Base-by-base conservation (phyloP, 2,888 invertebrate genomes). In the Heliothis peltigera region DNA sequence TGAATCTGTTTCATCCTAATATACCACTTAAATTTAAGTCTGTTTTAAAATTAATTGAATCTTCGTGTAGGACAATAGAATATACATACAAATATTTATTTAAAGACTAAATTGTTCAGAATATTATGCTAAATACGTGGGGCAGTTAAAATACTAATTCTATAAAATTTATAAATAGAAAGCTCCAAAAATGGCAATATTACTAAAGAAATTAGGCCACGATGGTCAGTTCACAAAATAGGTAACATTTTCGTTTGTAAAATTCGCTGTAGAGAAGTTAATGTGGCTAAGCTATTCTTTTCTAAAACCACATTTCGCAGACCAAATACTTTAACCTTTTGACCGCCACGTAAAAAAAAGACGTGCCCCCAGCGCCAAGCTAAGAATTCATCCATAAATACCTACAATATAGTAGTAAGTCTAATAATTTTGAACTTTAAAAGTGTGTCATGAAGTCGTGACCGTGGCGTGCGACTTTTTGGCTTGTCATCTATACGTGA, bases 151-250 rank as follows among this genome's bases (percentile, higher is more conserved):
- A 54, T 43, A 42, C 25, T 17, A 49, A 49, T 35, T n/a, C 5
- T 39, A 53, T 49, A 42, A 39, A 39, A 39, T 48, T 48, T 35
- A 60, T 25, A 28, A 17, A 65, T 35, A 72, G 18, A 55, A 77
- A 56, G 78, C 58, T 72, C 58, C 1, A 73, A 56, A 72, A 73
- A 72, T 72, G 65, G 58, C 55, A 66, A 48, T 55, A 59, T 46
- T 53, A 63, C 55, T 43, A 57, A n/a, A 28, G 21, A 48, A 52
- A 75, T n/a, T 8, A 77, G 48, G 77, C 51, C 54, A 39, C 35
- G 28, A 12, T 39, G 22, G 52, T 55, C 42, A 55, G 35, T 55
- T 47, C n/a, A 18, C 17, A 54, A 61, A 43, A 54, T 52, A 48
- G 18, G 57, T 22, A 22, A 17, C 25, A 28, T 47, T 22, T 47